These are phyloP conservation scores for Cairina moschata DNA, from an alignment of 2,113 vertebrate species.

Conservation along the genomic window DNA sequence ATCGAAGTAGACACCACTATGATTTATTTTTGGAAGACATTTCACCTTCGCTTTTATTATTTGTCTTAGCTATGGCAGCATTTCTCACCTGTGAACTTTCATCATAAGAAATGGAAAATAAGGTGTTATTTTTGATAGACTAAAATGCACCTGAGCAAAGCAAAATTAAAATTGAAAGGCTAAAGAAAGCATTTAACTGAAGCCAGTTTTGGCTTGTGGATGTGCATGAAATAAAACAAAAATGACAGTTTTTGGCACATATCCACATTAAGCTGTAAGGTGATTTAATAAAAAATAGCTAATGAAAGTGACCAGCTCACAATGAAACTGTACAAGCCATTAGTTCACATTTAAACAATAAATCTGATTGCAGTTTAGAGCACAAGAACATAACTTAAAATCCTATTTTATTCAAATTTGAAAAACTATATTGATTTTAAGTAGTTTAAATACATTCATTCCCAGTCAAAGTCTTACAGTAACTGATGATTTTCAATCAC, in stretches of 20 bases:
- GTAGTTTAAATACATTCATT: conserved; percentile 59
- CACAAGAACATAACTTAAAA: conserved; percentile 1
- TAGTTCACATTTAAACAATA: conserved; percentile 39
- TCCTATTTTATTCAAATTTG: conserved; percentile 35
- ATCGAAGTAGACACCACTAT: not conserved
- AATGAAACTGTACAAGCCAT: conserved; percentile 30
- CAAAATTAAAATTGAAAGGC: not conserved
- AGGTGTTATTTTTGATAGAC: not conserved
- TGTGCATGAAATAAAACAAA: not conserved
- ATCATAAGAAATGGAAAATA: not conserved
- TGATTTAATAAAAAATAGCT: not conserved
- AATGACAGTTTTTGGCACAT: not conserved
- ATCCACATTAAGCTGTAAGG: not conserved
- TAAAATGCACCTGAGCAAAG: conserved; percentile 10
- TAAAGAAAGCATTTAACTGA: not conserved
- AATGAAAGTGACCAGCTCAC: not conserved
- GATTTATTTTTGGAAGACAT: conserved; percentile 32
- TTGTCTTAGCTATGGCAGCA: not conserved
- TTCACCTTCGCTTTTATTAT: not conserved
- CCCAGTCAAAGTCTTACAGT: conserved; percentile 58
- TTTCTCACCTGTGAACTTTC: not conserved
- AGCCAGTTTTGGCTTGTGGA: not conserved
- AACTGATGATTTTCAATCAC: conserved; percentile 41
- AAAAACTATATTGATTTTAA: conserved; percentile 47
- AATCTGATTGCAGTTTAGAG: conserved; percentile 14